Conservation (phyloP, 2,888 invertebrate genomes). For the Ochropleura leucogaster region DNA sequence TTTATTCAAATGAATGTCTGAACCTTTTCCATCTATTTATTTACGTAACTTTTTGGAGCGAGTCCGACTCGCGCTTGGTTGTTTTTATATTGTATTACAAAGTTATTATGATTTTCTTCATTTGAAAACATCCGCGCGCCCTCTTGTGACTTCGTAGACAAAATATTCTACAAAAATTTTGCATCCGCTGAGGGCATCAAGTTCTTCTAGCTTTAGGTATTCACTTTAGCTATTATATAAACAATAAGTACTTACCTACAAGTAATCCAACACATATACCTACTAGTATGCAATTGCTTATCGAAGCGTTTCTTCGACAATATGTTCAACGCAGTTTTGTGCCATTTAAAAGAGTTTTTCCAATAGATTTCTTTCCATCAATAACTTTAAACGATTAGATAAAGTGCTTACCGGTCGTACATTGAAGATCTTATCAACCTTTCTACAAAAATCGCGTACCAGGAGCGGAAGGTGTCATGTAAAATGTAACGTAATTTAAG, state of each 20-base stretch:
- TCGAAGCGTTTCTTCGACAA: constrained; percentile 11
- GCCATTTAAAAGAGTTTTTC: neutral
- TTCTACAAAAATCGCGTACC: neutral
- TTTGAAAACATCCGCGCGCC: no score
- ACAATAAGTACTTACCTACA: neutral
- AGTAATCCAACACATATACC: neutral
- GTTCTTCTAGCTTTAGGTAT: constrained; percentile 19
- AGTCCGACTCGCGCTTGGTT: no score
- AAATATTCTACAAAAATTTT: neutral
- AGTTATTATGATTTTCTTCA: no score
- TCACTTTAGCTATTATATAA: neutral
- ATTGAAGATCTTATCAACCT: neutral
- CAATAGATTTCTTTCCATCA: neutral
- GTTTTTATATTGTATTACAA: no score
- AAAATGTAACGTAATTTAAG: no score
- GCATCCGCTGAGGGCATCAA: constrained; percentile 24
- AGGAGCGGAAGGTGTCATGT: no score
- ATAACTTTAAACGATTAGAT: no score
- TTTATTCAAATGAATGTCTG: no score
- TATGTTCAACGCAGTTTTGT: constrained; percentile 6
- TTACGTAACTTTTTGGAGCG: no score
- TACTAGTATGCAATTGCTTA: constrained; percentile 32
- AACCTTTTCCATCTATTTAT: no score
- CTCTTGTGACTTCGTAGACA: neutral
- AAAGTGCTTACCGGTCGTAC: no score